A percentile compares a stretch with the other conserved stretches of the same genome.
These are phyloP conservation scores for Columba livia DNA, from an alignment of 2,113 vertebrate species.

Conservation along the genomic window DNA sequence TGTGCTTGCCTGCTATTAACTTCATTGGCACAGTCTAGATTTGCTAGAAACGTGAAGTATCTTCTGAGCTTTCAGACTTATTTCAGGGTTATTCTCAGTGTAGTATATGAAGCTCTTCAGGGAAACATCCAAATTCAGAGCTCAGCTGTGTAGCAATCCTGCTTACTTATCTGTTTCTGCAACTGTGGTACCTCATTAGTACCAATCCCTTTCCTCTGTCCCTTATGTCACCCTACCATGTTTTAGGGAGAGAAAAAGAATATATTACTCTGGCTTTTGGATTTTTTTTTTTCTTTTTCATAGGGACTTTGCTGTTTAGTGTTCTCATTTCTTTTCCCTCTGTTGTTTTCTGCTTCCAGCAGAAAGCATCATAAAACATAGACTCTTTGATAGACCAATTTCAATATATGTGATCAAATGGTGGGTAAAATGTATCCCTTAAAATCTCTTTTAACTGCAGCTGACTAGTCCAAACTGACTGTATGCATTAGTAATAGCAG, in stretches of 20 bases:
- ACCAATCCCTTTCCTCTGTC: not conserved
- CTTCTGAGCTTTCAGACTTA: not conserved
- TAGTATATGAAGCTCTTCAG: not conserved
- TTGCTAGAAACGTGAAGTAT: not conserved
- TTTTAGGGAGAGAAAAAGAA: not conserved
- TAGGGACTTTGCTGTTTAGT: not conserved
- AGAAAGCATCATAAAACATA: not conserved
- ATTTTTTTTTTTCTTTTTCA: not conserved
- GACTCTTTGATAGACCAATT: not conserved
- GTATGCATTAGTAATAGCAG: not conserved
- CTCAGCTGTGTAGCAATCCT: not conserved
- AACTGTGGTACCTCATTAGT: not conserved
- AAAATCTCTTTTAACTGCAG: not conserved
- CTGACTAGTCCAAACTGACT: not conserved
- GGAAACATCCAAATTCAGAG: not conserved
- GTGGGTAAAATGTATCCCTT: not conserved
- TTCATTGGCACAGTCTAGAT: not conserved
- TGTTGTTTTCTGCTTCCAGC: not conserved
- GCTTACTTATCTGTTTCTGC: not conserved
- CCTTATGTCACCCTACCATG: not conserved
- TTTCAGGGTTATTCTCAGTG: not conserved
- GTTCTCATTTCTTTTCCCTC: not conserved
- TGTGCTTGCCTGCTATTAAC: not conserved
- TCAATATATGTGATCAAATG: not conserved
- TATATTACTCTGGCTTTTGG: not conserved